Conservation (phyloP, 2,888 invertebrate genomes). For the Heteropelma amictum region DNA sequence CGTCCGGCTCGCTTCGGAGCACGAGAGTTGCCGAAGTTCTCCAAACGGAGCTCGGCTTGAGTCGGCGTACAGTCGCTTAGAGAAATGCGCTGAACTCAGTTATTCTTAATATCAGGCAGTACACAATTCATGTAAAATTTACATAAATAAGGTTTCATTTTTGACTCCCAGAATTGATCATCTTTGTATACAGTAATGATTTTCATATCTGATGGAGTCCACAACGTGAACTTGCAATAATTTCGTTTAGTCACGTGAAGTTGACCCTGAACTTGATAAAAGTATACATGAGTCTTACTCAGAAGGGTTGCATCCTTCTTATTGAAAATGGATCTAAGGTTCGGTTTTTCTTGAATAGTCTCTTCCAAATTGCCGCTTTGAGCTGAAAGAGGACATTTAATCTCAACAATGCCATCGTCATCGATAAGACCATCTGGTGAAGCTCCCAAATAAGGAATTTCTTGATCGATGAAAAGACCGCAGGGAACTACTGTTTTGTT, state of each 20-base stretch:
- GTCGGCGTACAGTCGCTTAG: conserved; percentile 37
- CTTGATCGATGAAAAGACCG: conserved; percentile 62
- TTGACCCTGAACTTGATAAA: conserved; percentile 60
- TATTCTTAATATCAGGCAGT: conserved; percentile 55
- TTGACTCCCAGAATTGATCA: conserved; percentile 49
- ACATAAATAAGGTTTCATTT: conserved; percentile 48
- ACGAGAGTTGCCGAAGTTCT: too few relatives aligned
- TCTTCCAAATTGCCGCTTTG: conserved; percentile 6
- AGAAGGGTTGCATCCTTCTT: not conserved
- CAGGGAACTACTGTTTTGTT: conserved; percentile 52
- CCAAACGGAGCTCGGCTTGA: too few relatives aligned
- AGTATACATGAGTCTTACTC: conserved; percentile 29
- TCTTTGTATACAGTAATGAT: conserved; percentile 41
- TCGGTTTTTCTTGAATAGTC: not conserved
- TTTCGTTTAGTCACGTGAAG: conserved; percentile 55
- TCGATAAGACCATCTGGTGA: conserved; percentile 61
- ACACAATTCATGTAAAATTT: conserved; percentile 49
- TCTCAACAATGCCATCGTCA: conserved; percentile 57
- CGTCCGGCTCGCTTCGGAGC: too few relatives aligned
- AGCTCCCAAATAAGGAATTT: conserved; percentile 57
- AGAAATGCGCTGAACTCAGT: too few relatives aligned
- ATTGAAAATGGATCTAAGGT: not conserved
- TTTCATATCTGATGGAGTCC: conserved; percentile 52
- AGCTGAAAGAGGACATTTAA: conserved; percentile 59
- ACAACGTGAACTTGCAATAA: conserved; percentile 60